Conservation (phyloP, 2,113 vertebrate genomes). For the Urocitellus parryii region DNA sequence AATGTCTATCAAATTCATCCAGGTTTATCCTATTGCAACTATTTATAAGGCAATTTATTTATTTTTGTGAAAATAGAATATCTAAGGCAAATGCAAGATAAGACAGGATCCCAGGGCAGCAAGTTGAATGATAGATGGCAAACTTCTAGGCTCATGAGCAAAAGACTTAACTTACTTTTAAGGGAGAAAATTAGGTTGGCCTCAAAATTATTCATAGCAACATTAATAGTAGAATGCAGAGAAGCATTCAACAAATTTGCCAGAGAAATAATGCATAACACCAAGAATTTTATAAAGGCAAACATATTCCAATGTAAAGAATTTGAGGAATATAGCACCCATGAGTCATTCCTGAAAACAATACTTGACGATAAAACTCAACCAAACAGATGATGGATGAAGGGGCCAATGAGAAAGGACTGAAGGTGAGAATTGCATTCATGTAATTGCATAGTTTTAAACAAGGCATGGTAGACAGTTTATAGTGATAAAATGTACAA, state of each 20-base stretch:
- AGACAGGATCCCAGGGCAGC: background rate
- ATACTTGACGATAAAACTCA: conserved; percentile 43
- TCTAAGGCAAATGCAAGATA: conserved; percentile 22
- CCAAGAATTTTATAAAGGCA: background rate
- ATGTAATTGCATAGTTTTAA: background rate
- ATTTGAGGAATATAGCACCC: background rate
- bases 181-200: background rate
- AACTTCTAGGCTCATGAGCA: background rate
- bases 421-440: background rate
- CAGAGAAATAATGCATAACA: background rate
- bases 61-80: conserved; percentile 19
- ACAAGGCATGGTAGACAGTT: background rate
- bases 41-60: background rate
- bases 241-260: background rate
- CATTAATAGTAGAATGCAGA: background rate
- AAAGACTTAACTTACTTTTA: background rate
- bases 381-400: background rate
- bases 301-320: background rate
- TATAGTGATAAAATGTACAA: background rate
- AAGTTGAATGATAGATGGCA: background rate
- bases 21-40: background rate
- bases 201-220: conserved; percentile 22
- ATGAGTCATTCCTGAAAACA: conserved; percentile 38
- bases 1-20: background rate
- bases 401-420: background rate